Percentiles rank a stretch among this genome's conserved stretches.
These are phyloP conservation scores for Pempheris klunzingeri DNA, from an alignment of 2,797 vertebrate species.

Conservation along the genomic window DNA sequence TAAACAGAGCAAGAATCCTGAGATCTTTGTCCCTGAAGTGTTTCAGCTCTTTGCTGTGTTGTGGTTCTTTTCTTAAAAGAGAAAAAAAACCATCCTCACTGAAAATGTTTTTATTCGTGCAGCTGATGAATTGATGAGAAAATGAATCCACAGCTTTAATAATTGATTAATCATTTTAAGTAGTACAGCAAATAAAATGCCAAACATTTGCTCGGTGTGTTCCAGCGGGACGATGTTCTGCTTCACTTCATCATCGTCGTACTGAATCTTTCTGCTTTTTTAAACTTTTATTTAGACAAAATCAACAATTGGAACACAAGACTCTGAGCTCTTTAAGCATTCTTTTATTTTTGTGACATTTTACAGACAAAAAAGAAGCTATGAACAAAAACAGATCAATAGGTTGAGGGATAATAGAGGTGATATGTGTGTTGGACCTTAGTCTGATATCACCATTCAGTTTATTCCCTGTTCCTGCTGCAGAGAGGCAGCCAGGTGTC, in stretches of 20 bases:
- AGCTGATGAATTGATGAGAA: not conserved
- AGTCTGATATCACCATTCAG: conserved; percentile 8
- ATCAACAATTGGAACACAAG: not conserved
- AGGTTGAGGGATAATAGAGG: not conserved
- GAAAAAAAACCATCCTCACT: not conserved
- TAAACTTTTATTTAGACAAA: not conserved
- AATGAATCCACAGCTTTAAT: not conserved
- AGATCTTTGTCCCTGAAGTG: not conserved
- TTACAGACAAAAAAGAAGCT: not conserved
- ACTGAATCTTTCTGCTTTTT: not conserved
- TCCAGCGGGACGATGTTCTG: not conserved
- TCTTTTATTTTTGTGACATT: not conserved
- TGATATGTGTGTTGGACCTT: not conserved
- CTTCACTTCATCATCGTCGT: not conserved
- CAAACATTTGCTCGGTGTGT: not conserved
- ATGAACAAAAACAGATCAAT: not conserved
- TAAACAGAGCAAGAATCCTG: not conserved
- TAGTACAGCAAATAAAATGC: not conserved
- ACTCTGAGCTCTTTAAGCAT: too few relatives aligned
- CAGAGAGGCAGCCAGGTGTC: conserved; percentile 33
- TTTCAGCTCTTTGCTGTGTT: not conserved
- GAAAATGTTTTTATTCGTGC: not conserved
- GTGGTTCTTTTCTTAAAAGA: not conserved
- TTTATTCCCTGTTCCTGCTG: conserved; percentile 30
- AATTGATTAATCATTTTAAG: not conserved